These are phyloP conservation scores for Pipra filicauda DNA, from an alignment of 2,113 vertebrate species.

Conservation along the genomic window DNA sequence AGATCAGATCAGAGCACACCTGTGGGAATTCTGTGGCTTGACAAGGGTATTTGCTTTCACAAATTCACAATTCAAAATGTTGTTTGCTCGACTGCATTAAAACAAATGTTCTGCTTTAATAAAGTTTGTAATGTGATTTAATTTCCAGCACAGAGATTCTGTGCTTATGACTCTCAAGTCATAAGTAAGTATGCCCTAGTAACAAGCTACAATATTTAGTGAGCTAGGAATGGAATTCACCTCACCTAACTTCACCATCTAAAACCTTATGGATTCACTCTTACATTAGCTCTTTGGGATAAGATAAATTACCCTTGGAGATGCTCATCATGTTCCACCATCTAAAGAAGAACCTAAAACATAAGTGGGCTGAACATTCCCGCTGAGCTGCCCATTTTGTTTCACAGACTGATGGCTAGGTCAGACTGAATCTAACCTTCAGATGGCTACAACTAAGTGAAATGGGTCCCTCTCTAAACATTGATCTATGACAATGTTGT, in stretches of 20 bases:
- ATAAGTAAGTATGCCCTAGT: rapidly evolving
- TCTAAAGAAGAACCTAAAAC: neutral
- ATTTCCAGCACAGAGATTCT: neutral
- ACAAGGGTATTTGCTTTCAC: neutral
- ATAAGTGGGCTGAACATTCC: neutral
- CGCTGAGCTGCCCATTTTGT: neutral
- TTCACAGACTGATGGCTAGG: neutral
- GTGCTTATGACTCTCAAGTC: neutral
- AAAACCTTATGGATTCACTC: neutral
- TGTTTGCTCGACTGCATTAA: neutral
- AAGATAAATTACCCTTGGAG: neutral
- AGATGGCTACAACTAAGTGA: neutral
- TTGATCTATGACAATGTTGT: neutral
- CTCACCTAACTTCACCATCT: neutral
- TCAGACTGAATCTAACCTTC: neutral
- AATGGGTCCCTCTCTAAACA: neutral
- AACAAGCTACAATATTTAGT: neutral
- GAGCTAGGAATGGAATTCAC: neutral
- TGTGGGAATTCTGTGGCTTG: neutral
- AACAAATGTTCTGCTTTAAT: neutral
- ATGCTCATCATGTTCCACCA: neutral
- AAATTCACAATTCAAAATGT: neutral
- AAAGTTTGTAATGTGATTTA: rapidly evolving
- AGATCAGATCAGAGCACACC: neutral
- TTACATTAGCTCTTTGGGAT: neutral